Conservation (phyloP, 2,888 invertebrate genomes). For the Caenorhabditis zanzibari region DNA sequence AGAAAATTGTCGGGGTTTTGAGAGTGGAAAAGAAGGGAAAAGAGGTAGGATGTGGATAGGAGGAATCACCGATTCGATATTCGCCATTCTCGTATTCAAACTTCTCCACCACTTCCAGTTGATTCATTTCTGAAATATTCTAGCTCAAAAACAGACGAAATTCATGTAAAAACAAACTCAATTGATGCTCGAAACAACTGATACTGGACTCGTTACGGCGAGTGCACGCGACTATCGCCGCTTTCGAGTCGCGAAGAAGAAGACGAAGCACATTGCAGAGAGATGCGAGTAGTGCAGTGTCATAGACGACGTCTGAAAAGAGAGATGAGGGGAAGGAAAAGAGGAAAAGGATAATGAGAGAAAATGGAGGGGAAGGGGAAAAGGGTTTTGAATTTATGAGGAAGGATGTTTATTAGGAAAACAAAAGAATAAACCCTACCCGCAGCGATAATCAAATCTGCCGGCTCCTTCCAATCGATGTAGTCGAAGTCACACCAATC, state of each 20-base stretch:
- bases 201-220: constrained; percentile 70
- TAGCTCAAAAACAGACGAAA: background rate
- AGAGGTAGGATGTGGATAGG: constrained; percentile 6
- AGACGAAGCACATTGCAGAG: constrained; percentile 68
- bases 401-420: background rate
- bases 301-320: constrained; percentile 74
- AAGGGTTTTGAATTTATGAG: background rate
- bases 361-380: background rate
- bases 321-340: background rate
- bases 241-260: constrained; percentile 43
- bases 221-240: constrained; percentile 71
- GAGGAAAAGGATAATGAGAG: background rate
- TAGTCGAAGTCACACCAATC: constrained; percentile 66
- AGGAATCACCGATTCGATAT: background rate
- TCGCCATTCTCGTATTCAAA: constrained; percentile 48
- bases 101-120: constrained; percentile 46
- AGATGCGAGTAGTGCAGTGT: constrained; percentile 64
- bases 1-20: constrained; percentile 69
- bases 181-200: constrained; percentile 60
- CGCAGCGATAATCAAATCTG: constrained; percentile 69
- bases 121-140: constrained; percentile 35
- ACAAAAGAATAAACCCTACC: constrained; percentile 41
- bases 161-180: constrained; percentile 55
- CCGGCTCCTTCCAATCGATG: constrained; percentile 28
- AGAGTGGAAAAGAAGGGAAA: constrained; percentile 70